Conservation (phyloP, 2,113 vertebrate species). For the Ursus arctos region DNA sequence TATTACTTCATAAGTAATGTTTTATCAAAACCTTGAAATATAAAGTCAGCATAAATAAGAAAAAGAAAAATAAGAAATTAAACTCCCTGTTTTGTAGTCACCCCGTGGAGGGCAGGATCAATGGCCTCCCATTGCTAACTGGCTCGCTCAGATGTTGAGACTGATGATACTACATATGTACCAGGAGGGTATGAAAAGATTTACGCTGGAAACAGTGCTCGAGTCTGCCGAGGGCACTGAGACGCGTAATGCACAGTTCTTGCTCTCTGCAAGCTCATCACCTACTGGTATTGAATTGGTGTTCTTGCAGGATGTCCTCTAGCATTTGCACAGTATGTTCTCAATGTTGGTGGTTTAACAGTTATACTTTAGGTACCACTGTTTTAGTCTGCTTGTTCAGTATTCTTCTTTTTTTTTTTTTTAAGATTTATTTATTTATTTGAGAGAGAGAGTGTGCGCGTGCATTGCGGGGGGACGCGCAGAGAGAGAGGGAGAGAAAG, state of each 20-base stretch:
- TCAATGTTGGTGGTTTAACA: neutral
- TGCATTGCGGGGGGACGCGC: too few relatives aligned
- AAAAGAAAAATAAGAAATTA: constrained; percentile 38
- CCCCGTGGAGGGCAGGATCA: neutral
- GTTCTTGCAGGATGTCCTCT: neutral
- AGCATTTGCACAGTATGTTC: neutral
- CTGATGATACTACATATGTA: neutral
- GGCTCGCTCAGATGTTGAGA: neutral
- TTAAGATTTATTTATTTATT: neutral
- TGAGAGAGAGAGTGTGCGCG: neutral
- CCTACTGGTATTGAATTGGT: neutral
- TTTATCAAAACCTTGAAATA: constrained; percentile 21
- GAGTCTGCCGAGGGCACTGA: neutral
- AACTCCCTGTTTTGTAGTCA: neutral
- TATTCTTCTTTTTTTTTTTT: neutral
- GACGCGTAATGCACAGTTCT: neutral
- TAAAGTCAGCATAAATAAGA: neutral
- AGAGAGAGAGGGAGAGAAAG: too few relatives aligned
- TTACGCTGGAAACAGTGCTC: neutral
- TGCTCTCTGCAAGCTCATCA: neutral
- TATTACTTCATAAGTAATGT: constrained; percentile 14
- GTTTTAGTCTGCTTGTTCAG: neutral
- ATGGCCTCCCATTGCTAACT: neutral
- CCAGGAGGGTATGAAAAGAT: neutral
- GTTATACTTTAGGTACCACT: neutral